phyloP scores from a whole-genome alignment of 1,140 invertebrate species.

The Leptopilina clavipes region DNA sequence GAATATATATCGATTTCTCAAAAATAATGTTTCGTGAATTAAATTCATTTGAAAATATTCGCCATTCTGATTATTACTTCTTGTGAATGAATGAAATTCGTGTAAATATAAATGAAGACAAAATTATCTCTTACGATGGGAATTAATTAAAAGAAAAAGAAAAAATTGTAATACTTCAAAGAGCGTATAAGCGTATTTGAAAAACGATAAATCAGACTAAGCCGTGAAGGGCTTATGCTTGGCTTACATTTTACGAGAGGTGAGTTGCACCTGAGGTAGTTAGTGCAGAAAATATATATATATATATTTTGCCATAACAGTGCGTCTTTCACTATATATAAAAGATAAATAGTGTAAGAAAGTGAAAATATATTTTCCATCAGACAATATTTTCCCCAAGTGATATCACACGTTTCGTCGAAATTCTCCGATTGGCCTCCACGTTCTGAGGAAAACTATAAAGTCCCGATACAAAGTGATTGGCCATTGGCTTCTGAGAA shows the following conservation, averaged over 20 bases:
- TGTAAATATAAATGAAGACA: not conserved
- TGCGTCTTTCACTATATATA: not conserved
- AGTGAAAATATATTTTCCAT: constrained; percentile 32
- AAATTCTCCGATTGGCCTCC: not conserved
- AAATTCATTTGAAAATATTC: too few relatives aligned
- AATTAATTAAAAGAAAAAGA: constrained; percentile 29
- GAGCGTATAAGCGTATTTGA: constrained; percentile 8
- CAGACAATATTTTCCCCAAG: not conserved
- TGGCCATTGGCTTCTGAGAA: constrained; percentile 38
- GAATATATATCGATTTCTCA: too few relatives aligned
- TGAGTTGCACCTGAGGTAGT: constrained; percentile 31
- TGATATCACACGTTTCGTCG: not conserved
- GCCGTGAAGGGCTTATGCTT: constrained; percentile 3
- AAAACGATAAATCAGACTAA: constrained; percentile 33
- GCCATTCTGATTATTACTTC: not conserved
- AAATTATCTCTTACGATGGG: constrained; percentile 6
- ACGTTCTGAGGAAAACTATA: not conserved
- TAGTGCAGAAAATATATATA: constrained; percentile 9
- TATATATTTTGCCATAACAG: constrained; percentile 1
- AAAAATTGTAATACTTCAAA: constrained; percentile 19
- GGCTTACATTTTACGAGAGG: constrained; percentile 31
- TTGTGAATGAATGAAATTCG: not conserved
- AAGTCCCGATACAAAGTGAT: not conserved
- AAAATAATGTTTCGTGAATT: too few relatives aligned
- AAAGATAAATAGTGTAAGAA: constrained; percentile 6